Conservation (phyloP, 2,113 vertebrate genomes). For the Anhinga rufa region DNA sequence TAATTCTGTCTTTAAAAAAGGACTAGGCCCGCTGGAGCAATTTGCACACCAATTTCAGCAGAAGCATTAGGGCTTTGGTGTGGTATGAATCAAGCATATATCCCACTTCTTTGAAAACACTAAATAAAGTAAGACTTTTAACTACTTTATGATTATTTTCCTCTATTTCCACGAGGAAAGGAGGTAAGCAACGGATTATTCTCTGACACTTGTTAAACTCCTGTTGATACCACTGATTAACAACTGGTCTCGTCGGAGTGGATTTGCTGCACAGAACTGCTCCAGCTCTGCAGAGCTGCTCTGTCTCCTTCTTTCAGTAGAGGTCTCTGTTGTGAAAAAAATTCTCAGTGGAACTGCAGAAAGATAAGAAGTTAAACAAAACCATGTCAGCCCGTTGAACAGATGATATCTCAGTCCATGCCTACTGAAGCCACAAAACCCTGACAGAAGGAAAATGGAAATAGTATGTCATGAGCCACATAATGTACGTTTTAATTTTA, state of each 20-base stretch:
- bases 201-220: too few relatives aligned
- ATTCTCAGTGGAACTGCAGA: background rate
- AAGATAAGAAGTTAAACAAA: background rate
- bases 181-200: background rate
- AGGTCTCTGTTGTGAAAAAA: slow-evolving; percentile 17
- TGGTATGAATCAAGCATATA: background rate
- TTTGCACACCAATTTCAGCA: background rate
- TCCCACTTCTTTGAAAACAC: background rate
- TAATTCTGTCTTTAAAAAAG: background rate
- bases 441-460: background rate
- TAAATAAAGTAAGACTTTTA: background rate
- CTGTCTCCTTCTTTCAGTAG: background rate
- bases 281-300: background rate
- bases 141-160: background rate
- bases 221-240: background rate
- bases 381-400: background rate
- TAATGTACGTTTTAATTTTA: background rate
- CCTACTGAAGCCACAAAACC: background rate
- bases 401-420: background rate
- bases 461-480: background rate
- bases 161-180: background rate
- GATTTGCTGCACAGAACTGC: background rate
- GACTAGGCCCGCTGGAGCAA: background rate
- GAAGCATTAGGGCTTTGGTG: background rate
- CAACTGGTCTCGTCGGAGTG: accelerated